A percentile compares a stretch with the other conserved stretches of the same genome.
Evolutionary conservation across 2,113 vertebrate genomes (phyloP).

Genomic region (Fregata magnificens): DNA sequence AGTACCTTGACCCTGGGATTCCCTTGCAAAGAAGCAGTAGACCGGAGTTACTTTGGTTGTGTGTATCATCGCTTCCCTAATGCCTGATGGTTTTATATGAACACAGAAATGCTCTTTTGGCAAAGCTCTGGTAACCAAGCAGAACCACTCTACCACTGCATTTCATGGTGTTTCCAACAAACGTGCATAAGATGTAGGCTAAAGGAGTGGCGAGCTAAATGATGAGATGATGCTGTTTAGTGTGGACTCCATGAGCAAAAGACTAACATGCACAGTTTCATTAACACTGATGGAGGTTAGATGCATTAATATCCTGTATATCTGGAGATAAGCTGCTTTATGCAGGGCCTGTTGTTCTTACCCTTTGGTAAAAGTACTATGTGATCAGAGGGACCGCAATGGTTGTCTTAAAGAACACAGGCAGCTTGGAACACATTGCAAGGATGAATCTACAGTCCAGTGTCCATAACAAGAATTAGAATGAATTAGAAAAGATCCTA

Average conservation of each 20-base stretch:
- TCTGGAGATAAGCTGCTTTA: neutral
- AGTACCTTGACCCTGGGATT: neutral
- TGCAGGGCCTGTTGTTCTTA: neutral
- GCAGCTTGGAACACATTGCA: neutral
- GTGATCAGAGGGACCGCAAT: neutral
- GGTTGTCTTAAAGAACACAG: neutral
- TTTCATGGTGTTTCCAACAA: neutral
- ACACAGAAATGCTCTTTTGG: neutral
- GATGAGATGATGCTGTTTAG: neutral
- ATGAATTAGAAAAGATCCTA: neutral
- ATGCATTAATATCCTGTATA: neutral
- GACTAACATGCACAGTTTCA: neutral
- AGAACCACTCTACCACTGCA: neutral
- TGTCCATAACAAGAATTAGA: neutral
- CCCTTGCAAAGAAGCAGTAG: neutral
- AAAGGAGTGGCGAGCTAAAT: neutral
- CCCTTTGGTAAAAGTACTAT: neutral
- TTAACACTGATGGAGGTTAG: neutral
- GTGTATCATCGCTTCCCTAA: neutral
- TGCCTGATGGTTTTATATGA: neutral
- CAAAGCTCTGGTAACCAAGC: neutral
- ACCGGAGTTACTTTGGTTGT: neutral
- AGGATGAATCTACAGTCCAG: neutral
- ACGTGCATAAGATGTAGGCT: neutral
- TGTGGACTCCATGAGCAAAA: neutral